These are phyloP conservation scores for Philopotamus ludificatus DNA, from an alignment of 1,140 invertebrate genomes.

Conservation along the genomic window DNA sequence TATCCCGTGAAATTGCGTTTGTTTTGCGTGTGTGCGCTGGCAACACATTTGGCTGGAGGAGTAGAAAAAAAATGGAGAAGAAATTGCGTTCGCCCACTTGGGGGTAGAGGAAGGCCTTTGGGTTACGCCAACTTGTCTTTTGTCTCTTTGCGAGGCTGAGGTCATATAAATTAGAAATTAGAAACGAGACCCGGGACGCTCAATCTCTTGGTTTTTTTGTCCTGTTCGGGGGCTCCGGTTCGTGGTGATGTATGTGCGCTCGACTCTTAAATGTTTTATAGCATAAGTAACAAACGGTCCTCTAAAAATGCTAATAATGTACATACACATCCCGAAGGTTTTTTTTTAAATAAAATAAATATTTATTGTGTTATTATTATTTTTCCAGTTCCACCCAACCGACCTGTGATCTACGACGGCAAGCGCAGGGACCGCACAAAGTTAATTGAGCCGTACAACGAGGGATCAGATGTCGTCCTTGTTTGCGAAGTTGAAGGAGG, in stretches of 20 bases:
- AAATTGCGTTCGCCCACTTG: not conserved
- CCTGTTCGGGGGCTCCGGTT: not conserved
- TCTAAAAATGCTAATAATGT: no score
- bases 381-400: conserved; percentile 79
- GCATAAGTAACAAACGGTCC: not conserved
- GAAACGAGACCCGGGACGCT: not conserved
- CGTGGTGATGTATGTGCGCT: not conserved
- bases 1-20: conserved; percentile 33
- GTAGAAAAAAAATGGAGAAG: not conserved
- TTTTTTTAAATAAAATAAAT: no score
- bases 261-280: conserved; percentile 9
- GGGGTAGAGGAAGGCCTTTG: conserved; percentile 11
- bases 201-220: conserved; percentile 8
- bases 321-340: no score
- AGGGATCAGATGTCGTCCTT: conserved; percentile 77
- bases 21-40: conserved; percentile 15
- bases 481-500: conserved; percentile 87
- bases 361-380: conserved; percentile 43
- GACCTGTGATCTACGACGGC: conserved; percentile 82
- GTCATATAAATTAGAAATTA: conserved; percentile 29
- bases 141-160: conserved; percentile 15
- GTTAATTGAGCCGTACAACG: conserved; percentile 81
- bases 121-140: conserved; percentile 2
- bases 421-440: conserved; percentile 75
- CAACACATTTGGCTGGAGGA: not conserved